Evolutionary conservation across 2,888 invertebrate species (phyloP).

Genomic region (Sarcophaga carnaria): DNA sequence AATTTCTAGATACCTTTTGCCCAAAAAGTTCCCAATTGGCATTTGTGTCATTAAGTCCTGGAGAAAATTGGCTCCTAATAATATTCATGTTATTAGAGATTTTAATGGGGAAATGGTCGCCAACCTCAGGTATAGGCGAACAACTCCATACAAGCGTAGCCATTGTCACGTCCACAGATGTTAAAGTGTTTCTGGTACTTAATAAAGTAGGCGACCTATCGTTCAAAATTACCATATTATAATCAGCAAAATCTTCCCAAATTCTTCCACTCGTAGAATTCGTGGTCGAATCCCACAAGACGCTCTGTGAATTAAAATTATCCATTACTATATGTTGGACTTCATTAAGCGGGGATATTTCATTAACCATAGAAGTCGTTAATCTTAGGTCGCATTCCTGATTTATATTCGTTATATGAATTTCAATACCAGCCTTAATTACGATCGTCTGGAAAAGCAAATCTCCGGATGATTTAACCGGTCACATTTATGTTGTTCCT

Average conservation of each 20-base stretch:
- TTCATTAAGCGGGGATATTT: neutral
- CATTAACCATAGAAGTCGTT: slow-evolving; percentile 17
- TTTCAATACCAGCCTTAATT: slow-evolving; percentile 3
- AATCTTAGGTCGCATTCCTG: slow-evolving; percentile 23
- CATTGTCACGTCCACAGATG: no score
- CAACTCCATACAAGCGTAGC: no score
- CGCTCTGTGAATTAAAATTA: slow-evolving; percentile 12
- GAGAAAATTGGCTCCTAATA: no score
- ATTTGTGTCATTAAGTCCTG: no score
- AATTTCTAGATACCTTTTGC: neutral
- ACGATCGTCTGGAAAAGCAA: slow-evolving; percentile 17
- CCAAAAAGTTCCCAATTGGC: slow-evolving; percentile 1
- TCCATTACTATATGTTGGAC: slow-evolving; percentile 20
- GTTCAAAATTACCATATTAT: no score
- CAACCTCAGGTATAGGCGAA: no score
- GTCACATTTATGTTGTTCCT: slow-evolving; percentile 14
- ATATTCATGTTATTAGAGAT: no score
- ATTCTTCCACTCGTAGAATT: slow-evolving; percentile 10
- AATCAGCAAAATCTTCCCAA: neutral
- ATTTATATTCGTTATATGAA: slow-evolving; percentile 15
- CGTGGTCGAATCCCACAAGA: neutral
- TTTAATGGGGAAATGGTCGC: no score
- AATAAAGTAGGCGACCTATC: no score
- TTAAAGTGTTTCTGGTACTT: no score
- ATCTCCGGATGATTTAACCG: neutral